Base-by-base conservation (phyloP, 2,888 invertebrate genomes). In the Beris chalybata region DNA sequence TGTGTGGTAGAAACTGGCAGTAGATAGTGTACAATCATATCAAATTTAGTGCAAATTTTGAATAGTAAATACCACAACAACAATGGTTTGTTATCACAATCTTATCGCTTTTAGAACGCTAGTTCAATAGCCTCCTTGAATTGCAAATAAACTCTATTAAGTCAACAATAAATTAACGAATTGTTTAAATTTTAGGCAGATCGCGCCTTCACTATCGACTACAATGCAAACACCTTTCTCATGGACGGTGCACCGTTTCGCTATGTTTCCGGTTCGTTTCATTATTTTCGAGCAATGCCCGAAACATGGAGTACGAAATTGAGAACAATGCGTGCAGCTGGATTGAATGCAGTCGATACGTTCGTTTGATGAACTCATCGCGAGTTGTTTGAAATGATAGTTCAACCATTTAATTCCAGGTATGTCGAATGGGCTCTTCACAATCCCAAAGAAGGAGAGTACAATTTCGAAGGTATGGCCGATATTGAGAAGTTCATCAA, bases 371-470 rank as follows among this genome's bases (percentile, higher is more conserved):
- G 50, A 13, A 3, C 4, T 13, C 12, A 9, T n/a, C 12, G 15
- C 15, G 9, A 13, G 15, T 15, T 22, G 22, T 22, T 22, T 22
- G 1, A 22, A 22, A 15, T 50, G 3, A 15, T 2, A 3, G 11
- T 29, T 15, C 9, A 53, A 53, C 12, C 15, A 15, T 22, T 53
- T 54, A 15, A 29, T 65, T 71, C n/a, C 71, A 91, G 91, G 6
- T 94, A 96, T 77, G 87, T 95, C 0, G 92, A 93, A 77, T 90
- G 97, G 96, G 92, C 91, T 71, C 83, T 87, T 45, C 96, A 97
- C 78, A 92, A 96, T 79, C 89, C 89, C 87, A 83, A 85, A 75
- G 87, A 86, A 65, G 86, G 87, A 0, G 78, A 81, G 32, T 91
- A 86, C 75, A 83, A 84, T 59, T 89, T 86, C 73, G 77, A 84